Conservation (phyloP, 2,888 invertebrate genomes). For the Lasioglossum malachurum region DNA sequence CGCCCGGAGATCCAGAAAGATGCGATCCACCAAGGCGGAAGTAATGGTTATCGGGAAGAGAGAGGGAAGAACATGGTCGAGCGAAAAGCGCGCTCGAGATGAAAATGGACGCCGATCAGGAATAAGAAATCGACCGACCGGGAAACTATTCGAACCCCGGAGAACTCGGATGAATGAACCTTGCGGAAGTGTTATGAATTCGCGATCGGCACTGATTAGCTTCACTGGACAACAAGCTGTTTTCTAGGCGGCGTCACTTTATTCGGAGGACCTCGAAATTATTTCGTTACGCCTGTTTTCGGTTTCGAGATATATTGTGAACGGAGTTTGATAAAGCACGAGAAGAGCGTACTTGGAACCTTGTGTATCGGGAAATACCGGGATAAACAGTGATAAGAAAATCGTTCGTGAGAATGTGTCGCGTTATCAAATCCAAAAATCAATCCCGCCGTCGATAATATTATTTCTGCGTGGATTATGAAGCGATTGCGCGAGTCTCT, state of each 20-base stretch:
- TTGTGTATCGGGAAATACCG: not conserved
- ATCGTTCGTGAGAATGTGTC: not conserved
- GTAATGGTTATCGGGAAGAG: constrained; percentile 38
- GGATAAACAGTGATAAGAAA: not conserved
- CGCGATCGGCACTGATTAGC: not conserved
- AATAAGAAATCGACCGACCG: constrained; percentile 13
- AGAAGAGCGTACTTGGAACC: not conserved
- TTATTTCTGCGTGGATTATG: not conserved
- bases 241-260: not conserved
- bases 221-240: not conserved
- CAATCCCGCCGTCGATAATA: not conserved
- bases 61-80: not conserved
- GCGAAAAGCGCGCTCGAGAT: not conserved
- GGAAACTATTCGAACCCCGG: constrained; percentile 2
- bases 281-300: not conserved
- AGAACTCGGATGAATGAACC: not conserved
- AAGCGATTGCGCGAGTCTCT: not conserved
- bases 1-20: not conserved
- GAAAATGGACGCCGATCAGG: not conserved
- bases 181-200: not conserved
- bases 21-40: constrained; percentile 42
- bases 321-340: not conserved
- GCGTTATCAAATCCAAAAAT: not conserved
- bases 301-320: no score
- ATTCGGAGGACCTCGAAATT: not conserved